A percentile compares a stretch with the other conserved stretches of the same genome.
Evolutionary conservation across 2,113 vertebrate species (phyloP).

Genomic region (Laticauda colubrina): DNA sequence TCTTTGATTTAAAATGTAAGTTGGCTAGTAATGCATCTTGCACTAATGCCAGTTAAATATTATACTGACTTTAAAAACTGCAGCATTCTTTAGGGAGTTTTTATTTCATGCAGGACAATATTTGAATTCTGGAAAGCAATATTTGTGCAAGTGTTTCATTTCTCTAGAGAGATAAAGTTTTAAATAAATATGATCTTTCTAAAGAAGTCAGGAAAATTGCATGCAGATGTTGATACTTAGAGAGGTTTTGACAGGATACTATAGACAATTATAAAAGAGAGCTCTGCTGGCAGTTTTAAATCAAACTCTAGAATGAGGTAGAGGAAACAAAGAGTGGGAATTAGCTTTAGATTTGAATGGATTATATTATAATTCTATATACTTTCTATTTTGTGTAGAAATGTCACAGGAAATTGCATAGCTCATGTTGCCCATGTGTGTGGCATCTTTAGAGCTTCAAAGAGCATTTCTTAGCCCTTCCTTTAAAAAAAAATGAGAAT

Average conservation of each 20-base stretch:
- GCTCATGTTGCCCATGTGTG: not conserved
- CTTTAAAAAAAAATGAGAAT: not conserved
- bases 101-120: not conserved
- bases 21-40: not conserved
- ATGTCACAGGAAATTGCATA: not conserved
- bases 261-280: not conserved
- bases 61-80: slow-evolving; percentile 7
- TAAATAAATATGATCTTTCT: not conserved
- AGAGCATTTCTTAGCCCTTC: not conserved
- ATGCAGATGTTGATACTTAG: not conserved
- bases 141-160: not conserved
- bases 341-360: not conserved
- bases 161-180: not conserved
- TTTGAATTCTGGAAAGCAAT: not conserved
- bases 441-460: not conserved
- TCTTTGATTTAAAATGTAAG: not conserved
- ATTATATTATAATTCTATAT: not conserved
- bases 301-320: not conserved
- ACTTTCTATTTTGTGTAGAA: not conserved
- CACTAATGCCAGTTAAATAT: not conserved
- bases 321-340: not conserved
- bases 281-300: not conserved
- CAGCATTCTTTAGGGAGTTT: not conserved
- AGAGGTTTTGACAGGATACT: not conserved
- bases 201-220: not conserved